Conservation (phyloP, 2,888 invertebrate species). For the Hirtodrosophila duncani region DNA sequence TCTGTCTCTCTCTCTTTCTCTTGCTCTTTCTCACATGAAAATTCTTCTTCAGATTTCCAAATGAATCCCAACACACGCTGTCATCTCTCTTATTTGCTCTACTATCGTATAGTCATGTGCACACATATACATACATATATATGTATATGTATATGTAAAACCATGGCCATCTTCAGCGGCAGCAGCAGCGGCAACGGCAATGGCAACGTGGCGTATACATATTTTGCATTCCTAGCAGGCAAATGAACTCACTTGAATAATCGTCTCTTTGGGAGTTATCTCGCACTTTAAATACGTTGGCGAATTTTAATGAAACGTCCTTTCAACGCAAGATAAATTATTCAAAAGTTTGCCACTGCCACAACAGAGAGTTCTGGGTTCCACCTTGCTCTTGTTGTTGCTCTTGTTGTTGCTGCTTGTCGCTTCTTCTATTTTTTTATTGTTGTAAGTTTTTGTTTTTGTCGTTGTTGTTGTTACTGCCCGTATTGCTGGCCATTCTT, state of each 20-base stretch:
- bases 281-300: conserved; percentile 66
- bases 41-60: too few relatives aligned
- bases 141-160: background rate
- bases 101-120: too few relatives aligned
- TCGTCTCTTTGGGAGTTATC: conserved; percentile 69
- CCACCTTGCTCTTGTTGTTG: conserved; percentile 7
- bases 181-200: background rate
- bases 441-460: conserved; percentile 3
- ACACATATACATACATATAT: too few relatives aligned
- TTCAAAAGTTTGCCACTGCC: conserved; percentile 67
- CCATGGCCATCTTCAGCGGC: background rate
- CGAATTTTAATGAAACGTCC: conserved; percentile 70
- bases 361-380: conserved; percentile 28
- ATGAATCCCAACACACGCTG: too few relatives aligned
- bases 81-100: too few relatives aligned
- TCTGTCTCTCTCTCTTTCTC: too few relatives aligned
- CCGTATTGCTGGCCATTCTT: conserved; percentile 42
- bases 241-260: conserved; percentile 71
- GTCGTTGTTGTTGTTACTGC: conserved; percentile 26
- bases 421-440: conserved; percentile 14
- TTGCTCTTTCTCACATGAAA: too few relatives aligned
- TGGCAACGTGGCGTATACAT: conserved; percentile 1
- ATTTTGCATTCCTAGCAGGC: conserved; percentile 62
- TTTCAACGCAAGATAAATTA: conserved; percentile 67
- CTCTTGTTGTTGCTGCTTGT: conserved; percentile 20